These are phyloP conservation scores for Todiramphus saurophagus DNA, from an alignment of 2,113 vertebrate genomes.

Conservation along the genomic window DNA sequence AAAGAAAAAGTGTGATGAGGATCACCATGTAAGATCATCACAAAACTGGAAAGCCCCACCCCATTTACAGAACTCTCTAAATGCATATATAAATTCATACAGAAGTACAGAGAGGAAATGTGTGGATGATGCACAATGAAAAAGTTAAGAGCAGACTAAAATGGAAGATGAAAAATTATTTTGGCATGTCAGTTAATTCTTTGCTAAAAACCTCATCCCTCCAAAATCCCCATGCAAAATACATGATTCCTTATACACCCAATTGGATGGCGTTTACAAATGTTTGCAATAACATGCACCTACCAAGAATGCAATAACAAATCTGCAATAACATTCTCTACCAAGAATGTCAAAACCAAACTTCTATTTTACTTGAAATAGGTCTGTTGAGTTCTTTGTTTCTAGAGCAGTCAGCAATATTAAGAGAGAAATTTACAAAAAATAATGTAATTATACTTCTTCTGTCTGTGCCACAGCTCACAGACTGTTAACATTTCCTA, in stretches of 20 bases:
- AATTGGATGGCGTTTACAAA: background rate
- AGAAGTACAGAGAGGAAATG: background rate
- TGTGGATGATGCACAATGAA: background rate
- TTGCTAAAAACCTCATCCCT: background rate
- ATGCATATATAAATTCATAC: background rate
- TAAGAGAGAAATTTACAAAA: background rate
- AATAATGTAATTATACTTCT: background rate
- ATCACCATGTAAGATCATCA: fast-evolving
- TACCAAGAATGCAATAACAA: no score
- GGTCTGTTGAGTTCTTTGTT: background rate
- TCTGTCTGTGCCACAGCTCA: background rate
- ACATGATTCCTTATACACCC: background rate
- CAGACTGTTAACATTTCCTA: background rate
- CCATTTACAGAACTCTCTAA: background rate
- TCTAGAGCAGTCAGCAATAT: background rate
- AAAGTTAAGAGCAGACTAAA: background rate
- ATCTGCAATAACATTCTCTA: background rate
- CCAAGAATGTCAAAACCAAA: background rate
- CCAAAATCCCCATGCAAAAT: background rate
- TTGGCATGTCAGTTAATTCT: background rate
- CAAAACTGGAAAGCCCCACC: background rate
- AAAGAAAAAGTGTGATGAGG: background rate
- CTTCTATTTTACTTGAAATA: background rate
- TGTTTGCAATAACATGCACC: background rate
- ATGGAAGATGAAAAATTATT: background rate